These are phyloP conservation scores for Idaea aversata DNA, from an alignment of 2,888 invertebrate genomes.

Conservation along the genomic window DNA sequence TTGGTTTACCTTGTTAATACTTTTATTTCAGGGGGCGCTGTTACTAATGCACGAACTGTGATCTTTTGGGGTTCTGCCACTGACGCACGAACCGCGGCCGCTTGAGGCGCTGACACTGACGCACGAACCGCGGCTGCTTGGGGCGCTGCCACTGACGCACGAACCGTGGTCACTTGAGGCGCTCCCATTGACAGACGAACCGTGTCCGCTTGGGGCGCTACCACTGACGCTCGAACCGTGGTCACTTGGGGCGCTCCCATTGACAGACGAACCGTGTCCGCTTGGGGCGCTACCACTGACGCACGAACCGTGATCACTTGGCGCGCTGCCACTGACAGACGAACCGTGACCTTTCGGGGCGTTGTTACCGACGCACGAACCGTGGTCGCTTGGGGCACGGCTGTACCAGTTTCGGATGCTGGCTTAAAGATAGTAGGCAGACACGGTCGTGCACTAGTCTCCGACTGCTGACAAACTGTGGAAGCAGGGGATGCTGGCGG, in stretches of 20 bases:
- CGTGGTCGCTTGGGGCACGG: too few relatives aligned
- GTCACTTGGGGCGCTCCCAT: too few relatives aligned
- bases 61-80: neutral
- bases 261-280: too few relatives aligned
- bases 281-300: too few relatives aligned
- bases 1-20: too few relatives aligned
- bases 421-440: neutral
- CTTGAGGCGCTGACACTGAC: neutral
- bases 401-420: too few relatives aligned
- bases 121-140: neutral
- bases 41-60: neutral
- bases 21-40: neutral
- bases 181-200: neutral
- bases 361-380: too few relatives aligned
- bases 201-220: too few relatives aligned
- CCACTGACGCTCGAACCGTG: too few relatives aligned
- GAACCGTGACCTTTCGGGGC: too few relatives aligned
- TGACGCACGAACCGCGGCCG: neutral
- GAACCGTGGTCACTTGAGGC: neutral
- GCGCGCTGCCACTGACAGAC: too few relatives aligned
- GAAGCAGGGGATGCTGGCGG: constrained; percentile 8
- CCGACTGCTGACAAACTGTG: neutral
- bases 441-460: neutral
- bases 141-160: neutral
- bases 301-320: too few relatives aligned